These are phyloP conservation scores for Astreopora myriophthalma DNA, from an alignment of 64 coral and sea anemone genomes.

Conservation along the genomic window DNA sequence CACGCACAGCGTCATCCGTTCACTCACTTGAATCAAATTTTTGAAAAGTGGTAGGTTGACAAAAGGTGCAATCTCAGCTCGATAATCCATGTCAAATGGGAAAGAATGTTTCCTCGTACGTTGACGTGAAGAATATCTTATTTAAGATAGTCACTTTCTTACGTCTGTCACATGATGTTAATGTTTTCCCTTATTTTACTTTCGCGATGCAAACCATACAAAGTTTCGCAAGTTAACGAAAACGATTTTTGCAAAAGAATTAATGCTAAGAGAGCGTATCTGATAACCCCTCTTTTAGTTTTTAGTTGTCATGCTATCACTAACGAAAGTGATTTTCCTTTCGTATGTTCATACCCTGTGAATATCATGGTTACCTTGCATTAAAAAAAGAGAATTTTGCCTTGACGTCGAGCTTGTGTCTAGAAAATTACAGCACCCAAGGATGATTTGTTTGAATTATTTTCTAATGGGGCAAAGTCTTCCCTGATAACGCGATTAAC, in stretches of 20 bases:
- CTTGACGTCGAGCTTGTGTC: neutral
- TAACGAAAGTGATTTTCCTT: neutral
- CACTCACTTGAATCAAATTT: neutral
- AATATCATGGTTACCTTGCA: neutral
- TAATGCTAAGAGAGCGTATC: neutral
- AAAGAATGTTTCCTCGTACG: neutral
- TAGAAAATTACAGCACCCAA: neutral
- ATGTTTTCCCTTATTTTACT: neutral
- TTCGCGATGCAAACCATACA: slow-evolving; percentile 4
- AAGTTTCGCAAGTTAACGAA: neutral
- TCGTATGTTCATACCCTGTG: neutral
- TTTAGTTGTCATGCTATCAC: neutral
- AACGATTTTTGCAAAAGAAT: neutral
- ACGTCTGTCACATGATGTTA: neutral
- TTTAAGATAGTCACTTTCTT: neutral
- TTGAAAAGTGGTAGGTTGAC: neutral
- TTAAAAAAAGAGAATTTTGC: neutral
- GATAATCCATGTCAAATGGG: neutral
- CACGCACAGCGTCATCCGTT: neutral
- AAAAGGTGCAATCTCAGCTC: neutral
- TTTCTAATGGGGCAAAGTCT: neutral
- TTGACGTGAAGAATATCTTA: neutral
- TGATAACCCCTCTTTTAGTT: neutral
- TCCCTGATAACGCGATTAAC: neutral
- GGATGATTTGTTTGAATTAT: neutral